Base-by-base conservation (phyloP, 1,140 invertebrate species). In the Heterodera schachtii region DNA sequence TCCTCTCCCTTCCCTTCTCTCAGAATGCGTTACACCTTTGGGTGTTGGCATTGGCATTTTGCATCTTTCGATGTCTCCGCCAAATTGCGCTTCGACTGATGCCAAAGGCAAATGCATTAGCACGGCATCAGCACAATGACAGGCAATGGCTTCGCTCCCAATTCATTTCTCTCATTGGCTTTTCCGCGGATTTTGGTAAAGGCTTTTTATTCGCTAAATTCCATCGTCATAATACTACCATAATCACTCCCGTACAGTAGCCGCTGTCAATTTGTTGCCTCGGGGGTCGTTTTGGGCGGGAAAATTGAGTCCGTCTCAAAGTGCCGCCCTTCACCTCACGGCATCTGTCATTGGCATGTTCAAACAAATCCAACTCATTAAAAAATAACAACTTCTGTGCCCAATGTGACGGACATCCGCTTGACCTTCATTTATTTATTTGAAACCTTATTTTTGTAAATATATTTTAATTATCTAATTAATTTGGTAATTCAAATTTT, bases 271-370 rank as follows among this genome's bases (percentile, higher is more conserved):
- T 46, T 64, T 31, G 19, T 19, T 78, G 66, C 64, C 77, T 44
- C 66, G 70, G 70, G 64, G 77, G 16, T 46, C 16, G 66, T 49
- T 78, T 52, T 78, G 77, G 77, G 77, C 77, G 13, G 77, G 77
- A 43, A 78, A 47, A 21, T 2, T 78, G 31, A 71, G n/a, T 69
- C 31, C 44, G 4, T 21, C 57, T 46, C 64, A 78, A 9, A 47
- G 31, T 46, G 66, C 57, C 46, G 41, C n/a, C 2, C 31, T 78
- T 49, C 70, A 31, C 70, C 31, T 78, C 9, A 21, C 70, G 0
- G 60, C 77, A 69, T 78, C 77, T 0, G 21, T 78, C 31, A 41
- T 70, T 46, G 77, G 77, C 46, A 3, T 78, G 47, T 69, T 43
- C 31, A 71, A 71, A 71, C 69, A 71, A 64, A 5, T 64, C 16